Base-by-base conservation (phyloP, 2,797 vertebrate species). In the Enteromius fasciolatus region DNA sequence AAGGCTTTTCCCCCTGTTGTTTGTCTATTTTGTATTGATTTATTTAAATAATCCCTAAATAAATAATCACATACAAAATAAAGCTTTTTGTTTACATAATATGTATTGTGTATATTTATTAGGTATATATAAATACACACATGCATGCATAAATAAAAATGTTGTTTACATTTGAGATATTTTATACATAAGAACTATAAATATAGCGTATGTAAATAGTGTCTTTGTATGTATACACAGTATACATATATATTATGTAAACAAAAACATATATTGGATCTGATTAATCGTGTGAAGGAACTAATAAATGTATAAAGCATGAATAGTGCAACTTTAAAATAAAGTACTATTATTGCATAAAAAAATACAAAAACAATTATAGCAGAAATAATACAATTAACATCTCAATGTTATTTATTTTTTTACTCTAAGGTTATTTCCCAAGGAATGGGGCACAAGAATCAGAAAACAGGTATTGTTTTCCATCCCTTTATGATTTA, bases 371-470 rank as follows among this genome's bases (percentile, higher is more conserved):
- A 28, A 8, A 70, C 2, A 66, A 64, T 33, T 59, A 5, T 12
- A 59, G 11, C 57, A 59, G 5, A 31, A 76, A 15, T 52, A 67
- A 70, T 44, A 70, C 39, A 69, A 8, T 78, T n/a, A n/a, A 78
- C 44, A n/a, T 4, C 31, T 41, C 17, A 46, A 5, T 39, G 1
- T 39, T 39, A 39, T 39, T 8, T 8, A 8, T 14, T 41, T 69
- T 46, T 50, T 79, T 18, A 68, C 39, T 44, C 18, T 28, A 67
- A 82, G 72, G 66, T 75, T n/a, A 57, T 77, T 68, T 70, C 75
- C 68, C 46, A 69, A 14, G 78, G 28, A 64, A 57, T 33, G 76
- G 20, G 59, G 46, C 74, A 83, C 4, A 72, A 54, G 69, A 57
- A 67, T 36, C 12, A 41, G 31, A 63, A 25, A 23, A 10, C 36